phyloP scores from a whole-genome alignment of 2,113 vertebrate genomes.

The Notarius lentiginosus region DNA sequence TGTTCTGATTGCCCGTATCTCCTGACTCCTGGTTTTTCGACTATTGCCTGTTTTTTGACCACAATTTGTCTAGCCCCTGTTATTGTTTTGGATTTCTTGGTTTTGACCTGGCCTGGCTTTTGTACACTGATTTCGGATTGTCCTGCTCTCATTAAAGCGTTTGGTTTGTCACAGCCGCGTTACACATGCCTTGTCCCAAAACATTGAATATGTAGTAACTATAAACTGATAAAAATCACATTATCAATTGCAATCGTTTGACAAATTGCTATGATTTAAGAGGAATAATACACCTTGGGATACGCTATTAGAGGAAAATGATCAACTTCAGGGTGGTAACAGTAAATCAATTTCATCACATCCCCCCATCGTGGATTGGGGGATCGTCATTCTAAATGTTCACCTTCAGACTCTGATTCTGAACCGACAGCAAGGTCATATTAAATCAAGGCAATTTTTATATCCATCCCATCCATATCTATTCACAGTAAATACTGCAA shows the following conservation, averaged over 20 bases:
- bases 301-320: background rate
- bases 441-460: background rate
- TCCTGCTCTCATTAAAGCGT: too few species aligned
- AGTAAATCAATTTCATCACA: background rate
- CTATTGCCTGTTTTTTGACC: too few species aligned
- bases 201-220: background rate
- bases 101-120: too few species aligned
- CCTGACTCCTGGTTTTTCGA: too few species aligned
- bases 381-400: constrained; percentile 7
- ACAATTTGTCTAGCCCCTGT: too few species aligned
- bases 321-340: background rate
- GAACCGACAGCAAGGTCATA: constrained; percentile 16
- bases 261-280: background rate
- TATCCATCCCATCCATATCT: background rate
- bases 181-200: background rate
- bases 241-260: background rate
- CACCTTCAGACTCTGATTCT: background rate
- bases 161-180: too few species aligned
- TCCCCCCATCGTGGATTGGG: background rate
- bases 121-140: too few species aligned
- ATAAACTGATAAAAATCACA: background rate
- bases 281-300: background rate
- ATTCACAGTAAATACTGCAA: background rate
- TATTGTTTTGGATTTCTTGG: too few species aligned
- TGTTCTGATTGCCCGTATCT: too few species aligned